Base-by-base conservation (phyloP, 2,888 invertebrate species). In the Drosophila incognita region DNA sequence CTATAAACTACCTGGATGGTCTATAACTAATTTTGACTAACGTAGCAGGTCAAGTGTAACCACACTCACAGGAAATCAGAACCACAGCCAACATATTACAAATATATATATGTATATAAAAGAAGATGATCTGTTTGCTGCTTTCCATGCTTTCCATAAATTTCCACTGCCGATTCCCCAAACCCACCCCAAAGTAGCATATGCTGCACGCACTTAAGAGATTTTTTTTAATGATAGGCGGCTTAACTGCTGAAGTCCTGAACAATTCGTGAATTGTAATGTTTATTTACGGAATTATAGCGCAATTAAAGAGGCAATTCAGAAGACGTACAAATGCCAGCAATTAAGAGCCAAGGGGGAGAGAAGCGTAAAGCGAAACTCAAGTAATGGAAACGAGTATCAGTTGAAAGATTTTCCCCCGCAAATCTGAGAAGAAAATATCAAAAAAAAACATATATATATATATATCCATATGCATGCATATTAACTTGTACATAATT, bases 241-340 rank as follows among this genome's bases (percentile, higher is more conserved):
- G 3, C 27, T 21, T 48, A 62, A 69, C 46, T 57, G 21, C 42
- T 31, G 18, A n/a, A 59, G 54, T 35, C 54, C n/a, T 13, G 49
- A 52, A 60, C 35, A 75, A 68, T 60, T 67, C 46, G 54, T 62
- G 42, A 56, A 71, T 70, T 78, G 69, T 35, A 74, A 61, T 75
- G 75, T 65, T 75, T 27, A 75, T 75, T 75, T 58, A 57, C 51
- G 42, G 49, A 79, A 79, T 77, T 79, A 77, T 49, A 62, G 71
- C 64, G 54, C 68, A 72, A 76, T 73, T 76, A 76, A 72, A 66
- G 64, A 48, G 57, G 52, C 58, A 57, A 73, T 66, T 68, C 68
- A 69, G 62, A 52, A 65, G 36, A 62, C 58, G 67, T 61, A 60
- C 67, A 67, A 69, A 72, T 64, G 57, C 49, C 56, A 76, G 65